Evolutionary conservation across 30 jellyfish, hydroid and myxozoan genomes (phyloP).

Genomic region (Hydractinia echinata): DNA sequence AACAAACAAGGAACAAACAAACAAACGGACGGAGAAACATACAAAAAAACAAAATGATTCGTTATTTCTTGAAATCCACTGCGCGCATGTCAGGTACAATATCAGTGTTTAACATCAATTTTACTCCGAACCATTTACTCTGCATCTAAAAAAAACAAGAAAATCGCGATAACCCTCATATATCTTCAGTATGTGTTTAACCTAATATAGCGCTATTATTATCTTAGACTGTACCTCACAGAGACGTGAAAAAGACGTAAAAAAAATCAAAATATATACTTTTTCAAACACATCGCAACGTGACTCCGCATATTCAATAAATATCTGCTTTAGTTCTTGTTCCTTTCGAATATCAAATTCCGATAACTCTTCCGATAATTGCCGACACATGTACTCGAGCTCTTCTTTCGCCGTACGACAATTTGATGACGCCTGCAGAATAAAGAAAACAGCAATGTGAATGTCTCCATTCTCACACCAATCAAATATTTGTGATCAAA

Average conservation of each 20-base stretch:
- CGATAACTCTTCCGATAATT: conserved; percentile 62
- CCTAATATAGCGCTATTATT: too few relatives aligned
- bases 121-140: conserved; percentile 89
- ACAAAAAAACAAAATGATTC: too few relatives aligned
- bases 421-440: conserved; percentile 73
- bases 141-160: conserved; percentile 45
- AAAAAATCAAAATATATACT: conserved; percentile 24
- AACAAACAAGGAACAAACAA: too few relatives aligned
- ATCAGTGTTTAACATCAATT: conserved; percentile 66
- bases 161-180: background rate
- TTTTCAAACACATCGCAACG: conserved; percentile 71
- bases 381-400: conserved; percentile 67
- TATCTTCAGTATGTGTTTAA: too few relatives aligned
- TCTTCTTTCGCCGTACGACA: conserved; percentile 66
- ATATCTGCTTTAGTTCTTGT: conserved; percentile 58
- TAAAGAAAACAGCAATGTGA: background rate
- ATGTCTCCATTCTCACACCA: background rate
- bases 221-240: too few relatives aligned
- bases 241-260: background rate
- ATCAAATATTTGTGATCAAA: background rate
- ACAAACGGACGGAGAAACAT: too few relatives aligned
- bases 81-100: conserved; percentile 57
- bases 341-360: conserved; percentile 71
- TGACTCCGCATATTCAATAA: conserved; percentile 85
- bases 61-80: conserved; percentile 4